phyloP scores from a whole-genome alignment of 2,797 vertebrate species.

The Ceyx erithaca region DNA sequence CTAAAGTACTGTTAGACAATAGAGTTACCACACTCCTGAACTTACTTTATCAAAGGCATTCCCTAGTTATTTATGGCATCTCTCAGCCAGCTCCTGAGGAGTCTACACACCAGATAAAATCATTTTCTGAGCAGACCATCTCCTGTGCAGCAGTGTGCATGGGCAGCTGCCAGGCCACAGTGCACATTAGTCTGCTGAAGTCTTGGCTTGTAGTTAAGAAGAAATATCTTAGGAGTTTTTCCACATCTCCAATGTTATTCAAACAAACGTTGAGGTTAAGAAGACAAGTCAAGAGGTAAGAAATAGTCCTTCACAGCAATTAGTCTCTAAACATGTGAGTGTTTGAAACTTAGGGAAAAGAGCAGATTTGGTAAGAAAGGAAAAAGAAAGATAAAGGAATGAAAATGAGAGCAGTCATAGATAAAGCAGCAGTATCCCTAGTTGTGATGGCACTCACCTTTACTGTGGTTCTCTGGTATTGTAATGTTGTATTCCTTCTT shows the following conservation, averaged over 20 bases:
- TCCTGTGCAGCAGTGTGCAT: not conserved
- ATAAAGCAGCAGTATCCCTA: not conserved
- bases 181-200: not conserved
- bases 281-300: not conserved
- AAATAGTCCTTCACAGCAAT: not conserved
- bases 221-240: not conserved
- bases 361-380: not conserved
- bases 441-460: constrained; percentile 59
- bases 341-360: not conserved
- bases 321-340: not conserved
- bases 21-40: not conserved
- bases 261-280: not conserved
- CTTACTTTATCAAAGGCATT: not conserved
- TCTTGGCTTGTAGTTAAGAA: not conserved
- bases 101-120: not conserved
- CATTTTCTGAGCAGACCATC: not conserved
- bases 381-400: not conserved
- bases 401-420: not conserved
- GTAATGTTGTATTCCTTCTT: not conserved
- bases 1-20: not conserved
- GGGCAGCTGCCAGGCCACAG: not conserved
- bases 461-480: constrained; percentile 71
- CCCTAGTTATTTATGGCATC: not conserved
- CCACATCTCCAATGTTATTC: not conserved
- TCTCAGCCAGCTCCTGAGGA: not conserved